Evolutionary conservation across 1,140 invertebrate species (phyloP).

Genomic region (Penaeus vannamei): DNA sequence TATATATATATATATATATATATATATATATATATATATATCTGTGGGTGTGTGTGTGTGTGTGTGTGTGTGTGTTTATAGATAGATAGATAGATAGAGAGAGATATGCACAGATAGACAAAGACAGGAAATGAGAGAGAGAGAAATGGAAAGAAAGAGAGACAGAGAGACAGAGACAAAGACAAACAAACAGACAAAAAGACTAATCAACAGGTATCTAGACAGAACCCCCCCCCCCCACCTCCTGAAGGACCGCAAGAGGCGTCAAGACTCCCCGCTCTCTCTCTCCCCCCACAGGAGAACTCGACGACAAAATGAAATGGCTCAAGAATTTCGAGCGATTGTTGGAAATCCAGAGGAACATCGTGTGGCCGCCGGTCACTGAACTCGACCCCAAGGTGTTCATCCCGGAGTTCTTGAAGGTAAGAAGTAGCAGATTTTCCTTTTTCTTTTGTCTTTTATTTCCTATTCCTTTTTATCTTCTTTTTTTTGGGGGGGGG

Average conservation of each 20-base stretch:
- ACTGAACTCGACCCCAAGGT: constrained; percentile 79
- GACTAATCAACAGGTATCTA: too few species aligned
- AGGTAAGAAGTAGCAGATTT: constrained; percentile 47
- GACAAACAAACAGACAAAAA: too few species aligned
- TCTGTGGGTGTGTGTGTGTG: neutral
- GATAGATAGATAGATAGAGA: neutral
- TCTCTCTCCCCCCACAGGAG: constrained; percentile 73
- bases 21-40: constrained; percentile 17
- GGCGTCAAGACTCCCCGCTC: constrained; percentile 8
- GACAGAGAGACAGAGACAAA: too few species aligned
- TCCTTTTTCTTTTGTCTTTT: neutral
- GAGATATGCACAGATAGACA: too few species aligned
- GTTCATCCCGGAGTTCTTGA: constrained; percentile 78
- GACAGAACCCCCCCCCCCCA: too few species aligned
- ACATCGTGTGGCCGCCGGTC: constrained; percentile 80
- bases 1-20: constrained; percentile 24
- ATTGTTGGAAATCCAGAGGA: constrained; percentile 80
- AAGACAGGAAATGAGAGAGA: too few species aligned
- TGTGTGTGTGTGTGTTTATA: neutral
- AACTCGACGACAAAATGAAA: constrained; percentile 81
- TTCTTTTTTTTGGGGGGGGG: neutral
- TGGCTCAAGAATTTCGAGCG: constrained; percentile 83
- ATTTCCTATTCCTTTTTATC: neutral
- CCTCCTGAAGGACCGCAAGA: too few species aligned
- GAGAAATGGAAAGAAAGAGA: too few species aligned